Base-by-base conservation (phyloP, 2,888 invertebrate genomes). In the Thelaira solivaga region DNA sequence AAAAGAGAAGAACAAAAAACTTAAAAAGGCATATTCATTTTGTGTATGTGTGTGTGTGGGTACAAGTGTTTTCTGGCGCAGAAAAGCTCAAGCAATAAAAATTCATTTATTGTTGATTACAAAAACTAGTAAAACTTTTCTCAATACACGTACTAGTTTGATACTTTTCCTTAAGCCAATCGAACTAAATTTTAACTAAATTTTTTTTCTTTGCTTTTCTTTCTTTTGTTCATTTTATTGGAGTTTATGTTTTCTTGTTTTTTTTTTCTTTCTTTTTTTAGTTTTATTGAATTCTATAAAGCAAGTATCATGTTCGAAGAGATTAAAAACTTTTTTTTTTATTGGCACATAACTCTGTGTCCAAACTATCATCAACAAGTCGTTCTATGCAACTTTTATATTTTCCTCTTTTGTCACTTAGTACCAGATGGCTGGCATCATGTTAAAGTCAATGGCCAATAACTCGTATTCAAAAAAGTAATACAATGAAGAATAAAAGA, bases 251-350 rank as follows among this genome's bases (percentile, higher is more conserved):
- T 11, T 47, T 18, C 55, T 26, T 16, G 51, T 31, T 24, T 61
- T 29, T 62, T 34, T 65, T 41, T 51, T n/a, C n/a, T n/a, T n/a
- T n/a, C n/a, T n/a, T n/a, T n/a, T 10, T 7, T 18, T 7, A 26
- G 65, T 61, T 65, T 61, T 61, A 53, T 47, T 61, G 39, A 71
- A 53, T 72, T 76, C 61, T 72, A 72, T 61, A 61, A 31, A 71
- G 34, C 47, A 61, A 39, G 24, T 67, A 55, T 71, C 55, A 65
- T 72, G 71, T 61, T 55, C 64, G 47, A 68, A 31, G 55, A 75
- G 68, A 75, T 68, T 68, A 75, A 75, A 68, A 73, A 75, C 41
- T 75, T 75, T 75, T 34, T 53, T 75, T 75, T n/a, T n/a, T n/a
- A 75, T 75, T 75, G 68, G 75, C 62, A 75, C 43, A 62, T 62